Evolutionary conservation across 1,140 invertebrate genomes (phyloP), one percentile per base, ranked within the genome.

Genomic region (Trachelipus rathkii): DNA sequence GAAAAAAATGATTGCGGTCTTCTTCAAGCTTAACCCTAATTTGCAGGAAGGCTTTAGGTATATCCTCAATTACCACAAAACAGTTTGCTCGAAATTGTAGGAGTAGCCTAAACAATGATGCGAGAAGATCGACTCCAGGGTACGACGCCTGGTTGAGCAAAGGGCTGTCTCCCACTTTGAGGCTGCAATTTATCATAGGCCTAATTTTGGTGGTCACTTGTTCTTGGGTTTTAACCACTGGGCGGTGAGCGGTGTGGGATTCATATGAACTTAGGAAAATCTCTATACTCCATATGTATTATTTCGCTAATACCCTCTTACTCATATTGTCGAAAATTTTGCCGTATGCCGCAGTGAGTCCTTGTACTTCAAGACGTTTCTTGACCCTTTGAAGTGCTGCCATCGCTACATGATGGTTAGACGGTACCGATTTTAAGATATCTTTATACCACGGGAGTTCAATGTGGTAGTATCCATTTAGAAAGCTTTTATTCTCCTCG

Each of bases 161-260:
- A n/a, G 76, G 72, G 33, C 75, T 45, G 11, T 44, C 15, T 53
- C 21, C 76, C 8, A 53, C 21, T 43, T 77, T 76, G 7, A 75
- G n/a, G 45, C 76, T 77, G 24, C 76, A 77, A 60, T 77, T 77
- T 3, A 77, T 46, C 15, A 77, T 73, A 0, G 76, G 76, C 3
- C 72, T 43, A 2, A 77, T 44, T 8, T 72, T 72, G 0, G 71
- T 72, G 0, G 24, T 72, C 2, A 10, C 10, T 5, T 21, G 19
- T 46, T 0, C 11, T 8, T 44, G 43, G 3, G 71, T 72, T 5
- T 24, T 11, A 2, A 72, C 10, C 0, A 72, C 71, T 1, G 19
- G 11, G 0, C 6, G 11, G n/a, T n/a, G n/a, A n/a, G n/a, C n/a
- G n/a, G 10, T 43, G 71, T 5, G 71, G 24, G 10, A 72, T 44